Percentiles rank a stretch among this genome's conserved stretches.
These are phyloP conservation scores for Sthenelais limicola DNA, from an alignment of 2,888 invertebrate genomes.

Conservation along the genomic window DNA sequence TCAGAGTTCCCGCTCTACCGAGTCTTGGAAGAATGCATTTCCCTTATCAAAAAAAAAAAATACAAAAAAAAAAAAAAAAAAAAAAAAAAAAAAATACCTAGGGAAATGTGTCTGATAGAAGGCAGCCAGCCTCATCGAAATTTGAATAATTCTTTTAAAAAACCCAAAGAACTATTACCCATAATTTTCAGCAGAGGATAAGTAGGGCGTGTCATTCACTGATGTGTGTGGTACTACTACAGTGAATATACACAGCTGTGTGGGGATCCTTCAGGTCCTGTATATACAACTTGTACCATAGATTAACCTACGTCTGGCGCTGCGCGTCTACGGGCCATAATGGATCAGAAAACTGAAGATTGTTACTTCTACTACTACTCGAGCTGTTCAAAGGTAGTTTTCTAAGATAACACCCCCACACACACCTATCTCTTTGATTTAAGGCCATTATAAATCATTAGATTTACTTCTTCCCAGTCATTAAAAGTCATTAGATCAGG, in stretches of 20 bases:
- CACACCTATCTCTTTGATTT: slow-evolving; percentile 2
- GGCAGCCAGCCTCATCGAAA: background rate
- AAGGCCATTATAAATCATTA: background rate
- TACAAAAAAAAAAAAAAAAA: slow-evolving; percentile 1
- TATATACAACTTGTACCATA: too few species aligned
- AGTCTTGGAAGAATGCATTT: background rate
- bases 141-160: background rate
- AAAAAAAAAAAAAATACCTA: slow-evolving; percentile 8
- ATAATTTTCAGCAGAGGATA: slow-evolving; percentile 11
- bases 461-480: background rate
- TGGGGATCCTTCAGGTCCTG: too few species aligned
- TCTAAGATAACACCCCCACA: slow-evolving; percentile 3
- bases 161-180: background rate
- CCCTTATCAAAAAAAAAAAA: background rate
- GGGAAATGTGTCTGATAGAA: background rate
- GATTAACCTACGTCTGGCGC: too few species aligned
- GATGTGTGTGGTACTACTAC: too few species aligned
- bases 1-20: background rate
- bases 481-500: background rate
- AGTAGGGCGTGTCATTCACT: too few species aligned
- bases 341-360: slow-evolving; percentile 75
- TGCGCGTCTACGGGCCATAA: too few species aligned
- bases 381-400: slow-evolving; percentile 83
- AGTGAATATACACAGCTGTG: too few species aligned
- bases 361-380: slow-evolving; percentile 93